Evolutionary conservation across 2,888 invertebrate genomes (phyloP), one percentile per base, ranked within the genome.

Genomic region (Lysandra bellargus): DNA sequence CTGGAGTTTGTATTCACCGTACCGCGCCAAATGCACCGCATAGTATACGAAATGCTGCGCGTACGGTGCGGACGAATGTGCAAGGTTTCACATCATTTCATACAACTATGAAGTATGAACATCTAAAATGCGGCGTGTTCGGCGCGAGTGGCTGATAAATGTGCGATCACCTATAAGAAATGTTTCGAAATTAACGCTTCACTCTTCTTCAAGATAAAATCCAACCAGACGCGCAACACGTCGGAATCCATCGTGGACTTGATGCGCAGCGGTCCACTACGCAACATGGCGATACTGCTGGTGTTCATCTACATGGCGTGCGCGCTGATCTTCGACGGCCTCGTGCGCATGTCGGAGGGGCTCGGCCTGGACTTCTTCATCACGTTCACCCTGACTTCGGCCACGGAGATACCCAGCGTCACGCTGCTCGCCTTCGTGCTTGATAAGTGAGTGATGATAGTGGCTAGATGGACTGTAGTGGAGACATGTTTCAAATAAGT

Each of bases 311-410:
- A 91, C 86, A 92, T 93, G 91, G 86, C 89, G 4, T 90, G 90
- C 78, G 90, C 94, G 5, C 81, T 93, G 78, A 88, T 93, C 81
- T 94, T 93, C 85, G 94, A 94, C 83, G 93, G 91, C 0, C 89
- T 94, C n/a, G 93, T 94, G 79, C 84, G 94, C 77, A 87, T 94
- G 88, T 93, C 93, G 0, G 93, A 94, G 81, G 91, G 88, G 0
- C 87, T 94, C 9, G 94, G 94, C 0, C 85, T 92, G 12, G 90
- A 94, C 85, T 94, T 93, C 89, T 94, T 93, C 85, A 87, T 94
- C 84, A 91, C 93, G 0, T 94, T 94, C 84, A 92, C 94, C 0
- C 81, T 94, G 57, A 91, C 93, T 0, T 93, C 94, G 0, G 93
- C 92, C 0, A 94, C 94, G 1, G 94, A 94, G 85, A 93, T 94